A percentile compares a stretch with the other conserved stretches of the same genome.
phyloP scores from a whole-genome alignment of 2,113 vertebrate species.

The Pandion haliaetus region DNA sequence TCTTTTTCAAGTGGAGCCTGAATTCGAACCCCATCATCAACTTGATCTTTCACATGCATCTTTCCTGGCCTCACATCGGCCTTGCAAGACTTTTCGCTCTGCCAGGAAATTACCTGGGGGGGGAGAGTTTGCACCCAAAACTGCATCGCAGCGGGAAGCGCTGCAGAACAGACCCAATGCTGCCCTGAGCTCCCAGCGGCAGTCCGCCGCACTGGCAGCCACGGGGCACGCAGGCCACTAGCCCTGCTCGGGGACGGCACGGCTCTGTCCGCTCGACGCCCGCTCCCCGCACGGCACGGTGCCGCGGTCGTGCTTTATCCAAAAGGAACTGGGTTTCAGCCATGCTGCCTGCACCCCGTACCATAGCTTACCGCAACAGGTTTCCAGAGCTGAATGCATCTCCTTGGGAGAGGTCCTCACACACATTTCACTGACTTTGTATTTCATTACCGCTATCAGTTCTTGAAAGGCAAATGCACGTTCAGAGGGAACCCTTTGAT shows the following conservation, averaged over 20 bases:
- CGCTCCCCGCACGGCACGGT: not conserved
- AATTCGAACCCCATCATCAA: not conserved
- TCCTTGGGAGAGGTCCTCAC: not conserved
- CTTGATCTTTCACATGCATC: not conserved
- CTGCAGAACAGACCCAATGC: not conserved
- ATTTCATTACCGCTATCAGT: not conserved
- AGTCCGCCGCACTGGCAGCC: not conserved
- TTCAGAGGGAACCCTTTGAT: not conserved
- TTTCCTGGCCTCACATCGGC: not conserved
- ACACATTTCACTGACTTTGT: not conserved
- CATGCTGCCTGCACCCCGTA: fast-evolving
- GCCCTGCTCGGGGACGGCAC: not conserved
- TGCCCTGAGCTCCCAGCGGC: not conserved
- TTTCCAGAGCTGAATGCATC: not conserved
- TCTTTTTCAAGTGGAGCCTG: not conserved
- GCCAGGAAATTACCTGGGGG: not conserved
- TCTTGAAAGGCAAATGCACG: not conserved
- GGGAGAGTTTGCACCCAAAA: not conserved
- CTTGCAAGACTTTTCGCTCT: not conserved
- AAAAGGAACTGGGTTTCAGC: not conserved
- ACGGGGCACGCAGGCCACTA: fast-evolving
- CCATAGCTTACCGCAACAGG: no score
- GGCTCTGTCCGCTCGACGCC: not conserved
- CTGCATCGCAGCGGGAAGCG: fast-evolving
- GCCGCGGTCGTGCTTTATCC: fast-evolving